Evolutionary conservation across 1,140 invertebrate genomes (phyloP), one percentile per base, ranked within the genome.

Genomic region (Bombus confusus): DNA sequence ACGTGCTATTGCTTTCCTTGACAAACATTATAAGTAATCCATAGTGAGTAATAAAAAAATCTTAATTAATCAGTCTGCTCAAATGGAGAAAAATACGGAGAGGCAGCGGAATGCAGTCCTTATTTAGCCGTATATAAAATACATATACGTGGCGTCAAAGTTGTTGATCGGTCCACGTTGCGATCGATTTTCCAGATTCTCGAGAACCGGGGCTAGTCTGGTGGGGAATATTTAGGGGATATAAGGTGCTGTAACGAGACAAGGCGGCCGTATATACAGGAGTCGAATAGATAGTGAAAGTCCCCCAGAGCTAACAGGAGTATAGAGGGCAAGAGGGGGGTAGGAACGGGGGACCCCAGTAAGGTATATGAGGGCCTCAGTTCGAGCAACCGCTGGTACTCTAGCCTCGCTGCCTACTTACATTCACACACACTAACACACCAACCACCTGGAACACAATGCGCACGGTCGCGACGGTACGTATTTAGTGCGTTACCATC

Each of bases 301-400:
- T 95, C 85, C 92, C 91, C 88, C 85, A 87, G 81, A 91, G 90
- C 88, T 80, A 86, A 91, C 89, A 87, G 80, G 86, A 79, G 87
- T 69, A 69, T 83, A 88, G 86, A 87, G 90, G 84, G 87, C 86
- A 88, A 75, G 81, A 83, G 83, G 88, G 81, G 88, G 90, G 90
- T 81, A 91, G 91, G 89, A 91, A 91, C 91, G 91, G 88, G 92
- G 90, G 91, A 83, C 73, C 84, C 66, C 86, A 89, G 91, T 95
- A 94, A 95, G 94, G 94, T 95, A 95, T 95, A 95, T 95, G 94
- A 95, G 94, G 93, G 94, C 94, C 94, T 91, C 93, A 91, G 93
- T 92, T 91, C 85, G 91, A 93, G 91, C 88, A 91, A 92, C 91
- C 90, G 90, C 92, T 90, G 92, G 91, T 94, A 95, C 93, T 95